These are phyloP conservation scores for Vanessa tameamea DNA, from an alignment of 1,140 invertebrate species.

Conservation along the genomic window DNA sequence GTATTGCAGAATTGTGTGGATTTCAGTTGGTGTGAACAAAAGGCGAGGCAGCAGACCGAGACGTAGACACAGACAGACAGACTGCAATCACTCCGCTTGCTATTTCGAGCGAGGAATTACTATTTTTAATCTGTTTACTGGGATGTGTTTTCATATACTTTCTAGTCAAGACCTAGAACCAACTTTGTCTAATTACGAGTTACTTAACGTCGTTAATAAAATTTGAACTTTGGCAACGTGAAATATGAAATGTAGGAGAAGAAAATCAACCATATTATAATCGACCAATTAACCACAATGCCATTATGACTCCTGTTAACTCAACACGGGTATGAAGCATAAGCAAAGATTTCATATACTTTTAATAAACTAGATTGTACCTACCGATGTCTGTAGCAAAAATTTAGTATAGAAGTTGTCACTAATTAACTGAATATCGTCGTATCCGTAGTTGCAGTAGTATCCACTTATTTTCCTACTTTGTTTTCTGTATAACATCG, in stretches of 20 bases:
- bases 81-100: constrained; percentile 24
- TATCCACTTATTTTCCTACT: not conserved
- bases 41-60: constrained; percentile 24
- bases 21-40: constrained; percentile 22
- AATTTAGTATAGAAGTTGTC: no score
- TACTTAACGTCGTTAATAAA: not conserved
- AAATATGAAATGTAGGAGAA: no score
- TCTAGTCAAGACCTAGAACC: not conserved
- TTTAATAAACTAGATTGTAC: no score
- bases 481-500: not conserved
- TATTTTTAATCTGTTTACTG: constrained; percentile 25
- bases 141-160: constrained; percentile 3
- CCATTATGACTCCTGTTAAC: no score
- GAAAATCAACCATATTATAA: no score
- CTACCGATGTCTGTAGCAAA: no score
- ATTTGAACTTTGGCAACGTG: no score
- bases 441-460: no score
- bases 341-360: no score
- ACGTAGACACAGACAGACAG: constrained; percentile 21
- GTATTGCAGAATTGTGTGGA: constrained; percentile 20
- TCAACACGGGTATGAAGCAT: no score
- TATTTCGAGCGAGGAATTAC: constrained; percentile 25
- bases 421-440: no score
- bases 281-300: no score
- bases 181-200: not conserved